Base-by-base conservation (phyloP, 1,140 invertebrate species). In the Leptopilina boulardi region DNA sequence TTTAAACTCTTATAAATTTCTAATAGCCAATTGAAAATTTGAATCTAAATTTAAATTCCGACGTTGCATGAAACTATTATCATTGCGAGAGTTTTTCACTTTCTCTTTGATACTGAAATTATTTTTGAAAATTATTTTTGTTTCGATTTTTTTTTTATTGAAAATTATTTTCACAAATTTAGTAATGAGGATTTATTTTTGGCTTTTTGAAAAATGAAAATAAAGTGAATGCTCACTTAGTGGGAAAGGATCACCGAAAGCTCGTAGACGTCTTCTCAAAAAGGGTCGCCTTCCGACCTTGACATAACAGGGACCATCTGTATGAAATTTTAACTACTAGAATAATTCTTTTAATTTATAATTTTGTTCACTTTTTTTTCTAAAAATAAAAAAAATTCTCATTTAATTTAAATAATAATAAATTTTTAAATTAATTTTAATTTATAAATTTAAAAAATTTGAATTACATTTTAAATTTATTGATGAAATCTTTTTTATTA, bases 241-340 rank as follows among this genome's bases (percentile, higher is more conserved):
- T 34, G 59, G 59, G 59, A 66, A 66, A 66, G 59, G 59, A n/a
- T 66, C 59, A n/a, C 59, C 59, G 21, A 30, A 66, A 30, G 59
- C 59, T 66, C 59, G 59, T 34, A 66, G 80, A 59, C 80, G 82
- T 80, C 82, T 66, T 76, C 82, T 80, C 70, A 81, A 79, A 80
- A 83, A 78, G 75, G 78, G 76, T 73, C 82, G 82, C 71, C 80
- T 83, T 5, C 73, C 77, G 77, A 78, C 76, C 42, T 38, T 80
- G 18, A 75, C 75, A 56, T 78, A 80, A 80, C 76, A 81, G 21
- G 82, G 82, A 83, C 26, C 59, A 66, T 80, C 82, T 83, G 81
- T 15, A 56, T 74, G 73, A 74, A 82, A 82, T 19, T 66, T 41
- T n/a, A 71, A 34, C 59, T 66, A 70, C 72, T 73, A 54, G 54